Conservation (phyloP, 30 jellyfish, hydroid and myxozoan genomes). For the Euphysa ruthae region DNA sequence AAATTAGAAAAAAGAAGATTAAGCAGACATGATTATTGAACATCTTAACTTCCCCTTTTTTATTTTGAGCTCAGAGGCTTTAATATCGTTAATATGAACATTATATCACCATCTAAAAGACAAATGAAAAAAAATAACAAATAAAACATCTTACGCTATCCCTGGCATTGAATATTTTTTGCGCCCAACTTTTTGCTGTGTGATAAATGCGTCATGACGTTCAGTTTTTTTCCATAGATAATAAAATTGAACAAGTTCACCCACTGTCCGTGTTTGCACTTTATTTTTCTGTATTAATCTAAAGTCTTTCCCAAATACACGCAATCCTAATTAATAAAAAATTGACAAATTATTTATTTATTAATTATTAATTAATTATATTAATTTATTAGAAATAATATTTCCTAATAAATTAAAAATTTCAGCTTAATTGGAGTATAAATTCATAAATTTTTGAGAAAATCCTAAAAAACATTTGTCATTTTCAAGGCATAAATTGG, state of each 20-base stretch:
- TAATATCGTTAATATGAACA: background rate
- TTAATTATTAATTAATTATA: too few species aligned
- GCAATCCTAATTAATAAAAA: slow-evolving; percentile 85
- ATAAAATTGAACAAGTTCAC: slow-evolving; percentile 92
- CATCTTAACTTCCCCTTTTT: too few species aligned
- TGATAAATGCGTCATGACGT: slow-evolving; percentile 82
- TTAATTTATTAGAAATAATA: too few species aligned
- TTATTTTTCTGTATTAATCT: slow-evolving; percentile 79
- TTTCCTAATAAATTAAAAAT: too few species aligned
- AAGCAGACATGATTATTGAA: too few species aligned
- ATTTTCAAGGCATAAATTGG: too few species aligned
- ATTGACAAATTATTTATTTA: too few species aligned
- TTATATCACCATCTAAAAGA: background rate
- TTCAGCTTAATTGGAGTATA: too few species aligned
- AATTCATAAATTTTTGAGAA: too few species aligned
- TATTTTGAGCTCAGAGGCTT: too few species aligned
- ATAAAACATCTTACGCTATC: slow-evolving; percentile 62
- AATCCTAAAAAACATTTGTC: too few species aligned
- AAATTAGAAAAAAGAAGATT: background rate
- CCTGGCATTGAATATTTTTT: slow-evolving; percentile 92
- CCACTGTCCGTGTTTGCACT: slow-evolving; percentile 74
- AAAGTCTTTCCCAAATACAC: slow-evolving; percentile 85
- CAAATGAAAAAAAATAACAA: background rate
- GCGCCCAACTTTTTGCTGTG: slow-evolving; percentile 86
- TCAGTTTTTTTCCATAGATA: slow-evolving; percentile 96